Conservation (phyloP, 2,797 vertebrate species). For the Podargus strigoides region DNA sequence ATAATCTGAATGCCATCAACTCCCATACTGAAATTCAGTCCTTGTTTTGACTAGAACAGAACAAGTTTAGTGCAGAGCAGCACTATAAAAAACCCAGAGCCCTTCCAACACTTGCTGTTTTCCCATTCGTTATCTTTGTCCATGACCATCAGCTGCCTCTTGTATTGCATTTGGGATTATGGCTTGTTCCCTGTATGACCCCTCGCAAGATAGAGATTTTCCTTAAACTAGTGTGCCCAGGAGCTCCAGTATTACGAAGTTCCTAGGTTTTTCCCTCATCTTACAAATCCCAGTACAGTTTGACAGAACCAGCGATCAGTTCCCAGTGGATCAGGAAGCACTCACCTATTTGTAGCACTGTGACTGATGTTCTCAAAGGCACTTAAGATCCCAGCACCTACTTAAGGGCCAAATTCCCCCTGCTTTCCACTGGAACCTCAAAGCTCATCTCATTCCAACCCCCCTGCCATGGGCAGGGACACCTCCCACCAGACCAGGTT, state of each 20-base stretch:
- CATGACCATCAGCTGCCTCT: too few relatives aligned
- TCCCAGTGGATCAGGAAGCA: fast-evolving
- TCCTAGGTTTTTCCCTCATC: fast-evolving
- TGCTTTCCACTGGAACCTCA: background rate
- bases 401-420: too few relatives aligned
- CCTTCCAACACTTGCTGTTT: background rate
- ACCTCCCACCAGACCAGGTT: too few relatives aligned
- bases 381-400: background rate
- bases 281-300: fast-evolving
- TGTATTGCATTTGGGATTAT: background rate
- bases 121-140: background rate
- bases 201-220: fast-evolving
- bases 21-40: background rate
- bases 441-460: too few relatives aligned
- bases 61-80: background rate
- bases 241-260: fast-evolving
- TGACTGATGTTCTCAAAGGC: background rate
- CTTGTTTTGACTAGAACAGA: background rate
- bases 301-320: background rate
- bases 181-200: fast-evolving
- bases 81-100: background rate
- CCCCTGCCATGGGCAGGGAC: too few relatives aligned
- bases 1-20: background rate
- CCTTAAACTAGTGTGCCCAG: background rate
- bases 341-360: background rate